Base-by-base conservation (phyloP, 2,797 vertebrate species). In the Myotis vivesi region DNA sequence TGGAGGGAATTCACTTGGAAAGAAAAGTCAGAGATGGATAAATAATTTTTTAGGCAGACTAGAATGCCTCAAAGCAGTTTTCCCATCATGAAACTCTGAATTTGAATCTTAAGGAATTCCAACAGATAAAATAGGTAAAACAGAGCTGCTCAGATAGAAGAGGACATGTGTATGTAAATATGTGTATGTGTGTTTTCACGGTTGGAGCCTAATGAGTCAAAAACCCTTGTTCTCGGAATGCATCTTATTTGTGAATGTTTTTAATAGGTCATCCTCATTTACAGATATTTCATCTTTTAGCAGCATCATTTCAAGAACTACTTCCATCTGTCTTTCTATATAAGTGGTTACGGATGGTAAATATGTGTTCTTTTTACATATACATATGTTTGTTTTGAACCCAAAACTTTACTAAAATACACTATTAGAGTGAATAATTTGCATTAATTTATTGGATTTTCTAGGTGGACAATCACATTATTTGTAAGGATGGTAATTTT, bases 131-230 rank as follows among this genome's bases (percentile, higher is more conserved):
- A 71, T 44, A 51, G 33, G 28, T 41, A 30, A 73, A 66, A n/a
- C 3, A 82, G 19, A 73, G 62, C 11, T 2, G 15, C 38, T 57
- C 55, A n/a, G 25, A 68, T 41, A 79, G 16, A 71, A 13, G 66
- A 38, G 44, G 64, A 66, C 57, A 23, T 6, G 62, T 41, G 36
- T 22, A 9, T 9, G 5, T 22, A 28, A 16, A 1, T 57, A 22
- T 22, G 25, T n/a, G 22, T 1, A 2, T 6, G 5, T 5, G 8
- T 28, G n/a, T 23, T 23, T 25, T 49, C 36, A 62, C 0, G 0
- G 7, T 8, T 16, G 30, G 51, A 46, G 46, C 19, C 49, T 15
- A 5, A 1, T 0, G 23, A 19, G 7, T 64, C 36, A 44, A 19
- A 83, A 23, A 44, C 11, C 44, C 22, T 20, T 53, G 17, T 66